A percentile compares a stretch with the other conserved stretches of the same genome.
These are phyloP conservation scores for Leucopsar rothschildi DNA, from an alignment of 2,113 vertebrate species.

Conservation along the genomic window DNA sequence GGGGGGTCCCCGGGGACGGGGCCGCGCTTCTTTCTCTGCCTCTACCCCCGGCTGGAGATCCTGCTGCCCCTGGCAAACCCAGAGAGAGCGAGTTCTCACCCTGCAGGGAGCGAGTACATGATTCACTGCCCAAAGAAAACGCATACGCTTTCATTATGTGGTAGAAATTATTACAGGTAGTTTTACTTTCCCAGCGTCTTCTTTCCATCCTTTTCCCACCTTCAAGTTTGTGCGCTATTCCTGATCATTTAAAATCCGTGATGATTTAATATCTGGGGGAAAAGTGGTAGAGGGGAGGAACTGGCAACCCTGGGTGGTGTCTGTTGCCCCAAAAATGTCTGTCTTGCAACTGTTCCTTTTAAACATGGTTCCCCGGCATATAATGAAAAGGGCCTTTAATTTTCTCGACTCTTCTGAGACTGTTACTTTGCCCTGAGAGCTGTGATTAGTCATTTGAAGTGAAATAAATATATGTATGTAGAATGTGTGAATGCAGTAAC, in stretches of 20 bases:
- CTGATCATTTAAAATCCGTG: background rate
- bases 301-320: background rate
- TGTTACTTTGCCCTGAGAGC: background rate
- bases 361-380: background rate
- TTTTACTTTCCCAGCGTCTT: background rate
- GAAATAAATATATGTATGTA: background rate
- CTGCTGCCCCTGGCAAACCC: background rate
- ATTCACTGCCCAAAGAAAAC: background rate
- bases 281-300: background rate
- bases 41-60: background rate
- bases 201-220: background rate
- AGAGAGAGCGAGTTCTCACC: background rate
- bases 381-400: background rate
- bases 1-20: background rate
- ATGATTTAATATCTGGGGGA: background rate
- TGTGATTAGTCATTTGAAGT: background rate
- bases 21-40: background rate
- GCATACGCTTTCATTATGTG: background rate
- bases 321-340: background rate
- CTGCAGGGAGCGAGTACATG: background rate
- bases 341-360: background rate
- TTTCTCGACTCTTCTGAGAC: background rate
- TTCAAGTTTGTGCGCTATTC: fast-evolving
- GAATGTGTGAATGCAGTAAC: background rate
- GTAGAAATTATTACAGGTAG: background rate